phyloP scores from a whole-genome alignment of 2,113 vertebrate species.

The Gallinago media region DNA sequence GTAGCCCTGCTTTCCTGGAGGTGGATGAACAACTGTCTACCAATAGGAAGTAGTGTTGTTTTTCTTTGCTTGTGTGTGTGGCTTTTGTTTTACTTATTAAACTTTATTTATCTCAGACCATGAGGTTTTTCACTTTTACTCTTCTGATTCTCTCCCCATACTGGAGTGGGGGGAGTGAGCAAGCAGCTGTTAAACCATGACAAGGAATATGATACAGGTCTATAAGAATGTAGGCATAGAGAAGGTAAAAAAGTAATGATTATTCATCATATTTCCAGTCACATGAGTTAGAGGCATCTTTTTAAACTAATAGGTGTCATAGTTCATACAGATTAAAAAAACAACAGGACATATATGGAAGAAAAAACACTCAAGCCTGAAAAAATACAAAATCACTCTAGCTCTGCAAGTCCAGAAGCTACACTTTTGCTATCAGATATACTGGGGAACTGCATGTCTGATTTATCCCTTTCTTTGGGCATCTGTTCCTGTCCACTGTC shows the following conservation, averaged over 20 bases:
- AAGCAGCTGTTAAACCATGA: background rate
- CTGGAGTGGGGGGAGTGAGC: background rate
- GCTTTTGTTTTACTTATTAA: background rate
- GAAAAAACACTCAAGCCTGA: background rate
- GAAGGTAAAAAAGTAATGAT: background rate
- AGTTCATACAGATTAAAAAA: background rate
- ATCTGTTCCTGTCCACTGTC: background rate
- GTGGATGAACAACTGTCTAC: background rate
- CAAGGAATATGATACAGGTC: background rate
- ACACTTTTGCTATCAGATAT: background rate
- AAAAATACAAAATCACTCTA: background rate
- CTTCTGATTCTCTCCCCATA: background rate
- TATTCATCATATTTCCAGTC: background rate
- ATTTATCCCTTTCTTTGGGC: background rate
- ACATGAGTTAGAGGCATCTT: background rate
- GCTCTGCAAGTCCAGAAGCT: background rate
- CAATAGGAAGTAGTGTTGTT: background rate
- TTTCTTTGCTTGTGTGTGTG: background rate
- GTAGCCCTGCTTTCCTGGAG: background rate
- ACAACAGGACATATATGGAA: background rate
- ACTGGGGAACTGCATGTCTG: rapidly evolving
- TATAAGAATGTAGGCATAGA: background rate
- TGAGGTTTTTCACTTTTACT: background rate
- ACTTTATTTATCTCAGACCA: background rate
- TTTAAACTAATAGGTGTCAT: background rate